phyloP scores from a whole-genome alignment of 64 coral and sea anemone genomes.

The Dendrophyllia cribrosa region DNA sequence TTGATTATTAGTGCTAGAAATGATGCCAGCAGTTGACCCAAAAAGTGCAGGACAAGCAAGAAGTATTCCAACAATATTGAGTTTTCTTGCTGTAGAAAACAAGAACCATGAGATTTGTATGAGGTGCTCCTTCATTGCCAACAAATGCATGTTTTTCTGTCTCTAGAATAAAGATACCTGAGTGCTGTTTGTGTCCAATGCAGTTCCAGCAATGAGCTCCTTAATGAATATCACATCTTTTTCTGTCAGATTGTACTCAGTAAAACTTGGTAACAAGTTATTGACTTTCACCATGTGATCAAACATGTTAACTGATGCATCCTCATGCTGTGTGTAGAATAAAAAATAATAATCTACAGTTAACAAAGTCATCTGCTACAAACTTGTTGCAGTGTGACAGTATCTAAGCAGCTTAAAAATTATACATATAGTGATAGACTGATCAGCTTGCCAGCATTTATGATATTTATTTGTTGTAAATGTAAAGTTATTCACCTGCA shows the following conservation, averaged over 20 bases:
- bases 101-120: no score
- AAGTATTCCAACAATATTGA: no score
- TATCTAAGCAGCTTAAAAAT: not conserved
- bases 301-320: conserved; percentile 84
- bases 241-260: conserved; percentile 53
- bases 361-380: no score
- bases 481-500: no score
- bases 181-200: not conserved
- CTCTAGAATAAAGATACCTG: not conserved
- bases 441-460: no score
- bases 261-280: conserved; percentile 62
- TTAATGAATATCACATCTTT: conserved; percentile 87
- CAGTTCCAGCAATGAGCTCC: conserved; percentile 80
- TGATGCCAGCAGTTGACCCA: no score
- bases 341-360: not conserved
- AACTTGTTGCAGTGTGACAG: not conserved
- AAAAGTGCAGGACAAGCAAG: no score
- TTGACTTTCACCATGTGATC: conserved; percentile 86
- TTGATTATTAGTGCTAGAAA: no score
- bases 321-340: conserved; percentile 65
- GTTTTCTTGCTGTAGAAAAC: no score
- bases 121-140: no score
- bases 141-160: not conserved
- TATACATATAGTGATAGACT: no score
- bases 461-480: no score